These are phyloP conservation scores for Potamarius usumacintae DNA, from an alignment of 2,113 vertebrate genomes.

Conservation along the genomic window DNA sequence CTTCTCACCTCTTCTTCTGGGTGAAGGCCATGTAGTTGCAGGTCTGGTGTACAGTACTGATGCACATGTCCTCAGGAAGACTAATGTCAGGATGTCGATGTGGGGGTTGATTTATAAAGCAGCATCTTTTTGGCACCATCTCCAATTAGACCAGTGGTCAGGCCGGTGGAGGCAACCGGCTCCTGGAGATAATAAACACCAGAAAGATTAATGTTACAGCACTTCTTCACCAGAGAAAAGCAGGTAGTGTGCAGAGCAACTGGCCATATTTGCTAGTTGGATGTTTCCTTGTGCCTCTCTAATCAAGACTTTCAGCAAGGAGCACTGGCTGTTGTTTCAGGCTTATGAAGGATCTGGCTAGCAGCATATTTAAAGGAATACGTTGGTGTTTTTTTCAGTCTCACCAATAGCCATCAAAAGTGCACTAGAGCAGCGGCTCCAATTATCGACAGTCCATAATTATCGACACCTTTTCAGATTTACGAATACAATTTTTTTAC, in stretches of 20 bases:
- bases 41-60: constrained; percentile 6
- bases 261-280: constrained; percentile 16
- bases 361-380: not conserved
- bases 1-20: constrained; percentile 16
- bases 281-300: not conserved
- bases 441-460: no score
- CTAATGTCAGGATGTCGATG: constrained; percentile 32
- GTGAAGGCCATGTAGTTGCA: constrained; percentile 13
- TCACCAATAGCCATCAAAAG: not conserved
- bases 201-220: constrained; percentile 61
- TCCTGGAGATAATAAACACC: constrained; percentile 59
- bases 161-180: constrained; percentile 49
- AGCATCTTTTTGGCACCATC: constrained; percentile 5
- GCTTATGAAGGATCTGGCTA: constrained; percentile 27
- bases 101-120: constrained; percentile 42
- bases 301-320: constrained; percentile 24
- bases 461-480: no score
- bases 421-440: not conserved
- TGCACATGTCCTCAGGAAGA: constrained; percentile 4
- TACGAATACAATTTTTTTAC: no score
- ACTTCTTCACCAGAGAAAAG: constrained; percentile 47
- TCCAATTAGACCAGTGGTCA: constrained; percentile 63
- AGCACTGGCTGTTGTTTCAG: constrained; percentile 43
- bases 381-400: not conserved
- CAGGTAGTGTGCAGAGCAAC: constrained; percentile 20